Evolutionary conservation across 2,888 invertebrate species (phyloP).

Genomic region (Epistrophella euchroma): DNA sequence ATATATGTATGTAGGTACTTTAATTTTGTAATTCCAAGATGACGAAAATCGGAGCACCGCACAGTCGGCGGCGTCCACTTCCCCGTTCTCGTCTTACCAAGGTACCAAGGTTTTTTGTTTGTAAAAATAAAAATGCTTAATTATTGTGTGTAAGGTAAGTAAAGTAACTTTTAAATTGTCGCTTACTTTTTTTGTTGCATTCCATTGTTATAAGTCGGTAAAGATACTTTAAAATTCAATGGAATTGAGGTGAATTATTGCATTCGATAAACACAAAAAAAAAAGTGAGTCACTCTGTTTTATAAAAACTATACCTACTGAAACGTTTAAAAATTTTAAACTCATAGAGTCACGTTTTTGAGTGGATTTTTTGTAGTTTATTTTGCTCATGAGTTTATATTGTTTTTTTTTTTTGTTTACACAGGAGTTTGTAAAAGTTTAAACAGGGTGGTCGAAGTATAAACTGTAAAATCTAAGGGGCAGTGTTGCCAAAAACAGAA

Average conservation of each 20-base stretch:
- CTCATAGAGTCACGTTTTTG: constrained; percentile 50
- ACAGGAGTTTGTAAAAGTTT: neutral
- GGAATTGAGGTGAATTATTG: constrained; percentile 38
- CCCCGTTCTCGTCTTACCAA: neutral
- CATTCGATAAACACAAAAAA: constrained; percentile 20
- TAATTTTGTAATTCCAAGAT: constrained; percentile 24
- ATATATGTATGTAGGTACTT: too few relatives aligned
- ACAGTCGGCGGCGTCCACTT: neutral
- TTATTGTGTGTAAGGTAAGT: constrained; percentile 6
- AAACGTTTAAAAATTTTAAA: constrained; percentile 40
- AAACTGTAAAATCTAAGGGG: too few relatives aligned
- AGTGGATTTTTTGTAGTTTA: constrained; percentile 26
- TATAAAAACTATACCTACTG: neutral
- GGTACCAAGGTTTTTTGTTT: neutral
- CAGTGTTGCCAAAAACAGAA: too few relatives aligned
- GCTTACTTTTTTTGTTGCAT: constrained; percentile 9
- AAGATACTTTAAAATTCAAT: constrained; percentile 27
- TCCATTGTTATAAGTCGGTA: constrained; percentile 28
- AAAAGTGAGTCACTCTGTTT: constrained; percentile 40
- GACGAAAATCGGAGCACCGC: constrained; percentile 37
- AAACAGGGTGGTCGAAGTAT: neutral
- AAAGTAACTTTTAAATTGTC: neutral
- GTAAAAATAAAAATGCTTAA: constrained; percentile 19
- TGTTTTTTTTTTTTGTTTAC: neutral
- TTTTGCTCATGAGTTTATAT: neutral